Evolutionary conservation across 2,113 vertebrate genomes (phyloP), one percentile per base, ranked within the genome.

Genomic region (Microtus oregoni): DNA sequence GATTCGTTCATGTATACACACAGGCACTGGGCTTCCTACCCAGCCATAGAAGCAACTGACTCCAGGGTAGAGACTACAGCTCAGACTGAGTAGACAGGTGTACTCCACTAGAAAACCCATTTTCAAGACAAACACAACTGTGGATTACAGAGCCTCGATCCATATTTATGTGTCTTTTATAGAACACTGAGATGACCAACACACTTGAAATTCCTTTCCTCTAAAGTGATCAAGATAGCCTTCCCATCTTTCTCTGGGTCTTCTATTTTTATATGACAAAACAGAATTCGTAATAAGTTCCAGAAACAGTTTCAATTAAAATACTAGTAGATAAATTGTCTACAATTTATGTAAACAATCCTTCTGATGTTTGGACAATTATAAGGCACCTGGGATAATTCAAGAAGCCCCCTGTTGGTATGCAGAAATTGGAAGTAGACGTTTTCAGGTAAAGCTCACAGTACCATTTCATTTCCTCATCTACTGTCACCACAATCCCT

Each of bases 221-320:
- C 35, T 90, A 72, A 70, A 87, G 72, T 17, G 35, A 38, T 78
- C 20, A 20, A 72, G 83, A 28, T 17, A 68, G 61, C 11, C 17
- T 15, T 15, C 3, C 3, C 26, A 72, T 50, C 41, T 78, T 86
- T n/a, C 61, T 70, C 50, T 72, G 83, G 38, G 65, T 78, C 38
- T 79, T 19, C 65, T n/a, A 38, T 63, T 86, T 89, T 50, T 41
- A 19, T 86, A 50, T 35, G 41, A 35, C 38, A 52, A 28, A 77
- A 28, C 52, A 86, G 72, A 67, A 38, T 67, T 85, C 47, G 6
- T 86, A 78, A 61, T 83, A 86, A 20, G 63, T 90, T 32, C 86
- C 58, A 93, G 9, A 20, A 58, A 19, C 61, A 90, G 44, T 50
- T 93, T 78, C 63, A 90, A 92, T 82, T 81, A 67, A 93, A 85